Percentiles rank a stretch among this genome's conserved stretches.
These are phyloP conservation scores for Exaiptasia diaphana DNA, from an alignment of 64 coral and sea anemone species.

Conservation along the genomic window DNA sequence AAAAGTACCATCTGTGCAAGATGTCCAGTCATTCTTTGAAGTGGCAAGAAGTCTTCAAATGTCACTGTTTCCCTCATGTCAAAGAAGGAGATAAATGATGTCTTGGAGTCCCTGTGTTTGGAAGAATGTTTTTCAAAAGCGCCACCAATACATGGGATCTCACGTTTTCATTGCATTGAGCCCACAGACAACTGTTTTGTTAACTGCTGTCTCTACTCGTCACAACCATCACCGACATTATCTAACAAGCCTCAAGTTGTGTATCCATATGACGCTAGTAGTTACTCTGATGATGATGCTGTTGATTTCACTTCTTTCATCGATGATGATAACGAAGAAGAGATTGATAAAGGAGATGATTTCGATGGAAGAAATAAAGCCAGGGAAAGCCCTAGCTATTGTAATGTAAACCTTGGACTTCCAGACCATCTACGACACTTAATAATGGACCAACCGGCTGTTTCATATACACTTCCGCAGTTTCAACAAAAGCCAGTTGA, in stretches of 20 bases:
- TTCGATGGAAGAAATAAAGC: no score
- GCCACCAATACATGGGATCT: slow-evolving; percentile 46
- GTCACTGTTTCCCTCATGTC: slow-evolving; percentile 5
- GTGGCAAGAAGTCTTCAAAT: slow-evolving; percentile 36
- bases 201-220: slow-evolving; percentile 32
- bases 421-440: no score
- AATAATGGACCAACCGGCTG: no score
- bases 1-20: slow-evolving; percentile 27
- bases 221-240: slow-evolving; percentile 17
- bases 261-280: slow-evolving; percentile 4
- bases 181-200: slow-evolving; percentile 20
- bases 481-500: neutral
- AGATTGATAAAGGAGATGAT: slow-evolving; percentile 7
- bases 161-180: slow-evolving; percentile 64
- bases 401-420: no score
- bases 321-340: neutral
- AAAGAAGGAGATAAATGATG: slow-evolving; percentile 45
- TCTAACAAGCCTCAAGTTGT: slow-evolving; percentile 5
- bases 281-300: slow-evolving; percentile 29
- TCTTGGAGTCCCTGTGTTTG: slow-evolving; percentile 9
- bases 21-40: slow-evolving; percentile 51
- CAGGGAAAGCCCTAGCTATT: no score
- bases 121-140: slow-evolving; percentile 44
- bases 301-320: slow-evolving; percentile 5
- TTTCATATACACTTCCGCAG: no score